These are phyloP conservation scores for Eremophila alpestris DNA, from an alignment of 2,797 vertebrate species.

Conservation along the genomic window DNA sequence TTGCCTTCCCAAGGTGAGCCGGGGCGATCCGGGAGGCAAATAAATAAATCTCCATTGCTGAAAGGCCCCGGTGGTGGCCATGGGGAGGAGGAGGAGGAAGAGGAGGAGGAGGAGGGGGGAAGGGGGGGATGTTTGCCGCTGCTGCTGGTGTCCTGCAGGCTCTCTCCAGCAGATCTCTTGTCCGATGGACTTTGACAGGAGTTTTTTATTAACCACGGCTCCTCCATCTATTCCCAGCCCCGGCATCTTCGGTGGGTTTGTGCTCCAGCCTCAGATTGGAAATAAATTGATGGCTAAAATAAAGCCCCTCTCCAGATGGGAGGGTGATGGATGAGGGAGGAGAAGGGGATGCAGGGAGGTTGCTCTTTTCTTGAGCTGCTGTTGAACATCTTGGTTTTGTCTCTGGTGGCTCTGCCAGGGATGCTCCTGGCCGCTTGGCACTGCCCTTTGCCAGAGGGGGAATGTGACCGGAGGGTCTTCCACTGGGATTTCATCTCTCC, in stretches of 20 bases:
- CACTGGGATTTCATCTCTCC: neutral
- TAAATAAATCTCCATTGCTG: slow-evolving; percentile 44
- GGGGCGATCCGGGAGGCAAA: slow-evolving; percentile 45
- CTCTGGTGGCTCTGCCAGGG: neutral
- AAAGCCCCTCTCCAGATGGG: slow-evolving; percentile 75
- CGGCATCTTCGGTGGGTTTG: slow-evolving; percentile 50
- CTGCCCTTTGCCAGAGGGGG: neutral
- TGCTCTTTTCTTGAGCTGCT: slow-evolving; percentile 37
- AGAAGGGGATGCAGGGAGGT: slow-evolving; percentile 58
- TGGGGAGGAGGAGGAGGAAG: neutral
- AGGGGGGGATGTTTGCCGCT: neutral
- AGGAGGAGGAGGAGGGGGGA: neutral
- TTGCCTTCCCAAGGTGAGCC: slow-evolving; percentile 67
- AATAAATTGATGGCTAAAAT: slow-evolving; percentile 84
- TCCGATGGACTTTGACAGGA: slow-evolving; percentile 62
- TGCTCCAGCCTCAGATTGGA: slow-evolving; percentile 76
- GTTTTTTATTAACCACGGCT: slow-evolving; percentile 54
- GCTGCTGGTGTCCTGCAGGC: slow-evolving; percentile 22
- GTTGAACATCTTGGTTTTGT: neutral
- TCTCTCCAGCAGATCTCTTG: neutral
- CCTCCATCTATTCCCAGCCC: slow-evolving; percentile 56
- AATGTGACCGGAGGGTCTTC: neutral
- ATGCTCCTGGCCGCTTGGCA: fast-evolving
- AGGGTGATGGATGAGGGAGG: slow-evolving; percentile 78
- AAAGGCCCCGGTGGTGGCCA: neutral